Conservation (phyloP, 2,888 invertebrate genomes). For the Cloeon dipterum region DNA sequence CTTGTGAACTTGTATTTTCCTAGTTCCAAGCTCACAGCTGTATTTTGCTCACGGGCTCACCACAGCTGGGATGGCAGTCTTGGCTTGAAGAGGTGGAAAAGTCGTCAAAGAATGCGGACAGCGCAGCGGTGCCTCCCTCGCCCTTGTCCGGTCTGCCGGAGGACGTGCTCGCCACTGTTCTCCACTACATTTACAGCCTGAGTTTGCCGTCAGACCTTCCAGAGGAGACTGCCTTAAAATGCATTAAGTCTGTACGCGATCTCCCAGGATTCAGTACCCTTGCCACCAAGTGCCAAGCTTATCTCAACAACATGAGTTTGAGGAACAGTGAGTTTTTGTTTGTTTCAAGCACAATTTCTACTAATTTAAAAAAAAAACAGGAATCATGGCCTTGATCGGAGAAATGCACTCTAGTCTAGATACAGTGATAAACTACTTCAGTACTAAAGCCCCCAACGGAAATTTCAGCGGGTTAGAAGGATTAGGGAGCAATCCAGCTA, state of each 20-base stretch:
- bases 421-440: conserved; percentile 33
- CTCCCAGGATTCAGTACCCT: conserved; percentile 30
- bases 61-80: conserved; percentile 26
- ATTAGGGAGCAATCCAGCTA: conserved; percentile 27
- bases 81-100: conserved; percentile 5
- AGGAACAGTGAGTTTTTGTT: conserved; percentile 36
- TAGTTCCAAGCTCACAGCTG: conserved; percentile 21
- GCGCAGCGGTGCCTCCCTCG: conserved; percentile 20
- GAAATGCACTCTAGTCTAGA: conserved; percentile 38
- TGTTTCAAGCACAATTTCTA: too few relatives aligned
- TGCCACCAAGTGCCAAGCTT: conserved; percentile 30
- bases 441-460: conserved; percentile 15
- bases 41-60: conserved; percentile 28
- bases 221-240: conserved; percentile 29
- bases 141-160: conserved; percentile 31
- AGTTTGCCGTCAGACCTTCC: conserved; percentile 32
- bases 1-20: conserved; percentile 2
- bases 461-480: conserved; percentile 14
- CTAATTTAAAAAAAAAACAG: too few relatives aligned
- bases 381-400: conserved; percentile 33
- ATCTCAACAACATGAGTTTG: conserved; percentile 33
- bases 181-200: conserved; percentile 40
- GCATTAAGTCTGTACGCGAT: conserved; percentile 25
- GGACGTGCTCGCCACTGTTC: conserved; percentile 31
- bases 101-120: not conserved